These are phyloP conservation scores for Typhlichthys eigenmanni DNA, from an alignment of 2,797 vertebrate species.

Conservation along the genomic window DNA sequence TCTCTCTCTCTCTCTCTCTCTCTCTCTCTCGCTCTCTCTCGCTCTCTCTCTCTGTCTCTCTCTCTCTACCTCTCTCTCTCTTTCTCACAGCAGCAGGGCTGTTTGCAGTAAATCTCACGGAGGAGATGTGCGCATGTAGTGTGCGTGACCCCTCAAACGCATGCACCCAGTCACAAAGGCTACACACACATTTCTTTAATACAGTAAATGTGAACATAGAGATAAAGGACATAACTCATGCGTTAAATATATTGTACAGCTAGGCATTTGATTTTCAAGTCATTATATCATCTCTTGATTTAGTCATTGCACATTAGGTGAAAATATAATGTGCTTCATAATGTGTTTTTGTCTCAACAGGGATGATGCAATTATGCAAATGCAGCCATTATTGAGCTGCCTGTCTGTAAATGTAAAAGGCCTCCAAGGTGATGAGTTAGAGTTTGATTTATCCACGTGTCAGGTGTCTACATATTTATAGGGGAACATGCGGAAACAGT, in stretches of 20 bases:
- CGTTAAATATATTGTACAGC: slow-evolving; percentile 18
- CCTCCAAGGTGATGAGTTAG: slow-evolving; percentile 45
- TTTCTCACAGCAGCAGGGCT: slow-evolving; percentile 41
- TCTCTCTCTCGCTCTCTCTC: no score
- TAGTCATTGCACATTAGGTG: slow-evolving; percentile 34
- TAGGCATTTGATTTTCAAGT: slow-evolving; percentile 34
- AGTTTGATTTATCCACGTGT: slow-evolving; percentile 17
- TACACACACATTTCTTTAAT: background rate
- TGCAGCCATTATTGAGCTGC: slow-evolving; percentile 41
- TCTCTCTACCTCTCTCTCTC: no score
- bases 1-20: no score
- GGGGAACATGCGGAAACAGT: slow-evolving; percentile 13
- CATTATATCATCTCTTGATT: slow-evolving; percentile 54
- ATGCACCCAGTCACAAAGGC: background rate
- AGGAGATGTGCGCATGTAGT: background rate
- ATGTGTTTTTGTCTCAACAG: slow-evolving; percentile 55
- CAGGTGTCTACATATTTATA: slow-evolving; percentile 41
- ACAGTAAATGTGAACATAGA: background rate
- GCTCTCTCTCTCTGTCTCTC: no score
- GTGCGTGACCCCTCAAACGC: background rate
- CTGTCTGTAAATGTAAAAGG: slow-evolving; percentile 58
- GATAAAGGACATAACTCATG: slow-evolving; percentile 21
- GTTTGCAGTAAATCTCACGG: slow-evolving; percentile 68
- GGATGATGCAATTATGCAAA: slow-evolving; percentile 58
- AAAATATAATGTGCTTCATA: slow-evolving; percentile 41